Evolutionary conservation across 2,888 invertebrate genomes (phyloP), one percentile per base, ranked within the genome.

Genomic region (Scaptomyza flava): DNA sequence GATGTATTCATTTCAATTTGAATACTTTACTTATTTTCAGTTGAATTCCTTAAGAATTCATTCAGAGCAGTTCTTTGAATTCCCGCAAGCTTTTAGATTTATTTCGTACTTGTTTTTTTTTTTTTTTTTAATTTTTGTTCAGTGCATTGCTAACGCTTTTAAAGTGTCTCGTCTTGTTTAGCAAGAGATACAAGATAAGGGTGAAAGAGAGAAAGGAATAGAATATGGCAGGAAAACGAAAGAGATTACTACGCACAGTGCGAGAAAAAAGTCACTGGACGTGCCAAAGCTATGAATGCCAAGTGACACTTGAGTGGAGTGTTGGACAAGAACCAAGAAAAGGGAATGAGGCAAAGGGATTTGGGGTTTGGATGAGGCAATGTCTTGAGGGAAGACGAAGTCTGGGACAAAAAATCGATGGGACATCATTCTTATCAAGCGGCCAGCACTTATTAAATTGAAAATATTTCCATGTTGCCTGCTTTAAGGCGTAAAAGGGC

Each of bases 361-460:
- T 20, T 4, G 27, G 17, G 8, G 6, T 7, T 38, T 6, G 46
- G 11, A 9, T n/a, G 11, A 17, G 6, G 14, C n/a, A 56, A 53
- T 41, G 54, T 64, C 57, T 71, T 54, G 34, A 27, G 36, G n/a
- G 33, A 12, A n/a, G 2, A 36, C 12, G 34, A 7, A 6, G 68
- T 46, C 41, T 30, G 53, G 34, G 23, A 31, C 38, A 23, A 59
- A 70, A 86, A 87, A 87, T 86, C 85, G 78, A 87, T 87, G 53
- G 56, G 61, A 73, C 77, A 77, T 79, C 75, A 74, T 70, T 54
- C 43, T 36, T 36, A 53, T 48, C 41, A 61, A 53, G 48, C 72
- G 77, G 36, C 51, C 51, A 64, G 68, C 77, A 80, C 69, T 79
- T 83, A 86, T 84, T 81, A 75, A 80, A 83, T 80, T 82, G 83